These are phyloP conservation scores for Hoplodrina blanda DNA, from an alignment of 2,888 invertebrate genomes.

Conservation along the genomic window DNA sequence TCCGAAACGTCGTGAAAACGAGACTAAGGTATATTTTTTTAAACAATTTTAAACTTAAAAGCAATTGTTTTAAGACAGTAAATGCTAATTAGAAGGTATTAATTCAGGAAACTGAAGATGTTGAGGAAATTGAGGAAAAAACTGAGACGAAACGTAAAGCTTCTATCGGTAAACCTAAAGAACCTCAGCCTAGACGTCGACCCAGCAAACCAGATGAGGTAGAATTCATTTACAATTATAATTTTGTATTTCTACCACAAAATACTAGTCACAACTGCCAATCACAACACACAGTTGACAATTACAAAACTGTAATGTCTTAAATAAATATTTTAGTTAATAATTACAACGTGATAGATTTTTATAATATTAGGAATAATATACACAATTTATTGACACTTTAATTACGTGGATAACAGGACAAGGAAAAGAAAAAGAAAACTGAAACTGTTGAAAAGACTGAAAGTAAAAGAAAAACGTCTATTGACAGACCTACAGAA, in stretches of 20 bases:
- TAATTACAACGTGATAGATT: neutral
- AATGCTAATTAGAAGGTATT: conserved; percentile 40
- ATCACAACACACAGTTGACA: neutral
- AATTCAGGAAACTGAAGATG: conserved; percentile 72
- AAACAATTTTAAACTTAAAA: neutral
- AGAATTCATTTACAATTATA: conserved; percentile 40
- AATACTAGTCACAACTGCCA: neutral
- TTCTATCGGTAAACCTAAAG: conserved; percentile 61
- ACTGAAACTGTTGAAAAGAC: conserved; percentile 61
- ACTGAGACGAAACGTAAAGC: conserved; percentile 69
- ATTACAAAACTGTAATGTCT: neutral
- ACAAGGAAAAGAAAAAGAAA: conserved; percentile 61
- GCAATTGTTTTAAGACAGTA: neutral
- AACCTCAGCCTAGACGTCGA: conserved; percentile 55
- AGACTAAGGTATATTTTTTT: conserved; percentile 73
- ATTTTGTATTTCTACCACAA: neutral
- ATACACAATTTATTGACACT: neutral
- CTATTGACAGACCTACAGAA: conserved; percentile 65
- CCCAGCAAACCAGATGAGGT: conserved; percentile 67
- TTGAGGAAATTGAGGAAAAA: conserved; percentile 68
- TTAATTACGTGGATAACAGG: conserved; percentile 44
- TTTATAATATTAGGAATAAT: neutral
- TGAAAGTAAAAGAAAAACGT: conserved; percentile 67
- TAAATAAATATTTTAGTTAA: neutral
- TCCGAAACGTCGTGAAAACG: conserved; percentile 71